A percentile compares a stretch with the other conserved stretches of the same genome.
Evolutionary conservation across 2,888 invertebrate species (phyloP).

Genomic region (Spatulosminthurus flaviceps): DNA sequence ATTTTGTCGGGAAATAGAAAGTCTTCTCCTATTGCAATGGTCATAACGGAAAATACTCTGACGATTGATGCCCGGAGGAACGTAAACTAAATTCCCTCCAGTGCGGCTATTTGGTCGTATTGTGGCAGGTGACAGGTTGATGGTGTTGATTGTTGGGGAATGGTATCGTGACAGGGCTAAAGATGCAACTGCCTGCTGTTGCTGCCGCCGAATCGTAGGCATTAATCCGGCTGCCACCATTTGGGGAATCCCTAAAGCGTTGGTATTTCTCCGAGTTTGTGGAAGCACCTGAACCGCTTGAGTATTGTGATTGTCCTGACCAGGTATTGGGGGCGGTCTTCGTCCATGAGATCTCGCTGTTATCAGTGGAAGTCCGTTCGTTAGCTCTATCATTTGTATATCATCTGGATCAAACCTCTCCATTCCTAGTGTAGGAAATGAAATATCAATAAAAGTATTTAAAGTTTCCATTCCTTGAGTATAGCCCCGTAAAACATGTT

Average conservation of each 20-base stretch:
- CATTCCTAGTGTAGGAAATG: no score
- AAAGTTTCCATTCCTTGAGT: no score
- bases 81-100: background rate
- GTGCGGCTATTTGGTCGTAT: background rate
- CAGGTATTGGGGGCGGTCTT: background rate
- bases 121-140: background rate
- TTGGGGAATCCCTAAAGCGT: slow-evolving; percentile 38
- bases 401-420: slow-evolving; percentile 42
- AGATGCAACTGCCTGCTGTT: slow-evolving; percentile 31
- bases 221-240: slow-evolving; percentile 39
- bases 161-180: slow-evolving; percentile 2
- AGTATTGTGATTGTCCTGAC: background rate
- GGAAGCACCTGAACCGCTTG: background rate
- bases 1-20: background rate
- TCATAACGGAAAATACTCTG: slow-evolving; percentile 13
- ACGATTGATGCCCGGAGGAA: background rate
- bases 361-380: slow-evolving; percentile 37
- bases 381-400: slow-evolving; percentile 45
- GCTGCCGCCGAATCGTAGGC: slow-evolving; percentile 26
- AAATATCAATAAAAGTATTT: no score
- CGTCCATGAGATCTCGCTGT: background rate
- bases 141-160: background rate
- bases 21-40: slow-evolving; percentile 2
- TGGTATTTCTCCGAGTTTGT: background rate
- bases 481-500: no score